Conservation (phyloP, 2,888 invertebrate species). For the Cerastis leucographa region DNA sequence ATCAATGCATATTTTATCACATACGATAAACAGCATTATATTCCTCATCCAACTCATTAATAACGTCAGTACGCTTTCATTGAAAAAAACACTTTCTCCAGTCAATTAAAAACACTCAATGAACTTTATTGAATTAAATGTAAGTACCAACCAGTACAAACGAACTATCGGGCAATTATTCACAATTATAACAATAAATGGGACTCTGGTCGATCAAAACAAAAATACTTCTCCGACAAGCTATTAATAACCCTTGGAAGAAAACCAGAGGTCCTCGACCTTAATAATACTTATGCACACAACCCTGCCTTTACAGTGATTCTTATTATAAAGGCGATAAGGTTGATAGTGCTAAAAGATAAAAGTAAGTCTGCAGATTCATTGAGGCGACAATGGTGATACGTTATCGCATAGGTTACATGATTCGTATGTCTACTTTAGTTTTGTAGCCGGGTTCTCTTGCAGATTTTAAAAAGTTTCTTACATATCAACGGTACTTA, state of each 20-base stretch:
- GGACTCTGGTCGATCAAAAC: constrained; percentile 33
- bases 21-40: neutral
- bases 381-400: constrained; percentile 68
- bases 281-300: constrained; percentile 40
- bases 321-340: constrained; percentile 18
- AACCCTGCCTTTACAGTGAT: neutral
- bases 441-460: constrained; percentile 21
- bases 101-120: constrained; percentile 60
- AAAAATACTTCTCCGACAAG: constrained; percentile 54
- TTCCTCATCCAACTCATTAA: constrained; percentile 19
- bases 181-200: constrained; percentile 59
- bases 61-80: constrained; percentile 41
- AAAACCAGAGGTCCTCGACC: constrained; percentile 74
- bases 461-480: neutral
- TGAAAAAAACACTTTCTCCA: constrained; percentile 53
- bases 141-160: constrained; percentile 46
- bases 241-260: constrained; percentile 67
- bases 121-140: constrained; percentile 60
- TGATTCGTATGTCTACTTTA: constrained; percentile 31
- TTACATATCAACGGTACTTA: neutral
- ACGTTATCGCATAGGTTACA: constrained; percentile 65
- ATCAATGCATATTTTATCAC: neutral
- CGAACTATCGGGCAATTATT: constrained; percentile 55
- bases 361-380: constrained; percentile 54
- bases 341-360: constrained; percentile 24